Percentiles rank a stretch among this genome's conserved stretches.
phyloP scores from a whole-genome alignment of 2,797 vertebrate species.

The Poeciliopsis infans region DNA sequence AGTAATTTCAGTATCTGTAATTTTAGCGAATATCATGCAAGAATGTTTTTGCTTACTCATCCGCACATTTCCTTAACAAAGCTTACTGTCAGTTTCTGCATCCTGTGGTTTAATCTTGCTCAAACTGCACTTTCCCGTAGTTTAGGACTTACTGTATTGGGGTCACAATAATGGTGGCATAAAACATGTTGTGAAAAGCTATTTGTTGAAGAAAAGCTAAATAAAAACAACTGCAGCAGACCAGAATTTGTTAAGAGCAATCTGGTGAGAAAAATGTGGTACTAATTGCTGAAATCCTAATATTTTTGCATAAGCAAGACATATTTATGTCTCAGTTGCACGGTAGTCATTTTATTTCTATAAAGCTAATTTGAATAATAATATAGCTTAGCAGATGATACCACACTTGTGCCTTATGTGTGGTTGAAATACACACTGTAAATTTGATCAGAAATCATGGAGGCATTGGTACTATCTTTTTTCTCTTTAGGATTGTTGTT shows the following conservation, averaged over 20 bases:
- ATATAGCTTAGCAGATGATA: background rate
- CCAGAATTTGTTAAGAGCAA: conserved; percentile 13
- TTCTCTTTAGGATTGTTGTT: background rate
- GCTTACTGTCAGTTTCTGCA: conserved; percentile 44
- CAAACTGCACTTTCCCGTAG: conserved; percentile 50
- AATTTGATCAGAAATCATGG: background rate
- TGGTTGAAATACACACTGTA: background rate
- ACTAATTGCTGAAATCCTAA: conserved; percentile 2
- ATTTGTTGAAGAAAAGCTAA: background rate
- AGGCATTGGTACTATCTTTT: background rate
- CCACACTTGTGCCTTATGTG: too few species aligned
- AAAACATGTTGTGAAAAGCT: conserved; percentile 20
- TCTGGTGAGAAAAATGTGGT: background rate
- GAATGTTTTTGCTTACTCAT: conserved; percentile 62
- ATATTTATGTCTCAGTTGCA: conserved; percentile 23
- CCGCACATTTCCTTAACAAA: conserved; percentile 35
- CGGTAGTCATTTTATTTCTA: background rate
- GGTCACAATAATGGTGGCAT: conserved; percentile 22
- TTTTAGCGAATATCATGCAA: conserved; percentile 9
- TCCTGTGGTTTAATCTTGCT: conserved; percentile 70
- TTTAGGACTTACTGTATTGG: background rate
- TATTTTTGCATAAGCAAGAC: background rate
- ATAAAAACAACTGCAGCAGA: conserved; percentile 14
- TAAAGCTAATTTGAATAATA: background rate
- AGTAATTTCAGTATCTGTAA: background rate